A percentile compares a stretch with the other conserved stretches of the same genome.
Evolutionary conservation across 2,888 invertebrate genomes (phyloP).

Genomic region (Diploptera punctata): DNA sequence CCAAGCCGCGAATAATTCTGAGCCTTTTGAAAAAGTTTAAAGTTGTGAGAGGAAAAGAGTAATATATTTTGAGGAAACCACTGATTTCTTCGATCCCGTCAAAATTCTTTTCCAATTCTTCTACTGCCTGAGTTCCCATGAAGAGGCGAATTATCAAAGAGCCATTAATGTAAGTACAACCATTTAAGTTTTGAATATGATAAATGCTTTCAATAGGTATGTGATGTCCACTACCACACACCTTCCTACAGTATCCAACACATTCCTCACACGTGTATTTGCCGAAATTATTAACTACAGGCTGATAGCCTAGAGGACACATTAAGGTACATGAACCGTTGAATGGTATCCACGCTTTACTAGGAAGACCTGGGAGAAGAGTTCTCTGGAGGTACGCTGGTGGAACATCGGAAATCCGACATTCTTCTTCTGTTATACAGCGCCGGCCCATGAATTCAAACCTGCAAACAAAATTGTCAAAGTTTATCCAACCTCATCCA

Average conservation of each 20-base stretch:
- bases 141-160: slow-evolving; percentile 72
- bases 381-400: slow-evolving; percentile 8
- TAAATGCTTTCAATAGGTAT: background rate
- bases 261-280: slow-evolving; percentile 13
- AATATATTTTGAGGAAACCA: slow-evolving; percentile 74
- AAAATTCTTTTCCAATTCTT: slow-evolving; percentile 70
- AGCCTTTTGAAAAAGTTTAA: slow-evolving; percentile 79
- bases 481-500: no score
- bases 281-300: background rate
- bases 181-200: slow-evolving; percentile 63
- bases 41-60: slow-evolving; percentile 71
- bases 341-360: slow-evolving; percentile 61
- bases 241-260: slow-evolving; percentile 14
- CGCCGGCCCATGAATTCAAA: slow-evolving; percentile 64
- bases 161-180: slow-evolving; percentile 82
- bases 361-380: slow-evolving; percentile 45
- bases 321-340: slow-evolving; percentile 66
- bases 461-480: no score
- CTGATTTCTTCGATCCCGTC: slow-evolving; percentile 73
- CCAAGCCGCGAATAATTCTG: slow-evolving; percentile 68
- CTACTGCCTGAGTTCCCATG: slow-evolving; percentile 58
- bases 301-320: slow-evolving; percentile 61
- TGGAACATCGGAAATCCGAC: slow-evolving; percentile 53
- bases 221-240: slow-evolving; percentile 7
- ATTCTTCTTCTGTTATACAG: slow-evolving; percentile 76